Percentiles rank a stretch among this genome's conserved stretches.
phyloP scores from a whole-genome alignment of 2,888 invertebrate genomes.

The Idaea dimidiata region DNA sequence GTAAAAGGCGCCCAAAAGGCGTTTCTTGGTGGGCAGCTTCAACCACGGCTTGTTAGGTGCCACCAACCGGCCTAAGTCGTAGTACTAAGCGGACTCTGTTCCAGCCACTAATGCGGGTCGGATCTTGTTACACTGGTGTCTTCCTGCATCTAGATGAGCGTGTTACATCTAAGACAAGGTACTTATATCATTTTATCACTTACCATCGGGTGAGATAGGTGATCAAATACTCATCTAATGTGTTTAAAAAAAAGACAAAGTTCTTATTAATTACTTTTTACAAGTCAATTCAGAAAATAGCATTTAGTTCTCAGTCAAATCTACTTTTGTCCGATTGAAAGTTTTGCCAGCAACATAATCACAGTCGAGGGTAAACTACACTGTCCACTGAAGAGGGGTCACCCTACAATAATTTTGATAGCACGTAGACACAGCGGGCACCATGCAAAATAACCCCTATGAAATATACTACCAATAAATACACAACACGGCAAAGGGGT shows the following conservation, averaged over 20 bases:
- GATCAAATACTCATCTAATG: too few relatives aligned
- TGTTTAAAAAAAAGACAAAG: too few relatives aligned
- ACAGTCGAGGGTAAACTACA: not conserved
- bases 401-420: slow-evolving; percentile 59
- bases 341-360: not conserved
- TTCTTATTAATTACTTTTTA: too few relatives aligned
- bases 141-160: too few relatives aligned
- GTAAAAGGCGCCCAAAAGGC: too few relatives aligned
- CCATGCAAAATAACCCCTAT: slow-evolving; percentile 69
- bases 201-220: too few relatives aligned
- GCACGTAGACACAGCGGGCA: slow-evolving; percentile 45
- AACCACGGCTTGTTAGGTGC: too few relatives aligned
- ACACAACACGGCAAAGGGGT: slow-evolving; percentile 77
- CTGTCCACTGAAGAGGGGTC: slow-evolving; percentile 24
- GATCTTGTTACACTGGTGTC: too few relatives aligned
- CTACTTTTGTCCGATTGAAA: not conserved
- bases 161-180: too few relatives aligned
- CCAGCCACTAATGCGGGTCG: not conserved
- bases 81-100: not conserved
- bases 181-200: too few relatives aligned
- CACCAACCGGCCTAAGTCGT: not conserved
- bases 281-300: too few relatives aligned
- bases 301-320: not conserved
- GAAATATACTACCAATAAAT: slow-evolving; percentile 80
- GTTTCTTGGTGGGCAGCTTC: too few relatives aligned